phyloP scores from a whole-genome alignment of 2,113 vertebrate genomes.

The Probosciger aterrimus region DNA sequence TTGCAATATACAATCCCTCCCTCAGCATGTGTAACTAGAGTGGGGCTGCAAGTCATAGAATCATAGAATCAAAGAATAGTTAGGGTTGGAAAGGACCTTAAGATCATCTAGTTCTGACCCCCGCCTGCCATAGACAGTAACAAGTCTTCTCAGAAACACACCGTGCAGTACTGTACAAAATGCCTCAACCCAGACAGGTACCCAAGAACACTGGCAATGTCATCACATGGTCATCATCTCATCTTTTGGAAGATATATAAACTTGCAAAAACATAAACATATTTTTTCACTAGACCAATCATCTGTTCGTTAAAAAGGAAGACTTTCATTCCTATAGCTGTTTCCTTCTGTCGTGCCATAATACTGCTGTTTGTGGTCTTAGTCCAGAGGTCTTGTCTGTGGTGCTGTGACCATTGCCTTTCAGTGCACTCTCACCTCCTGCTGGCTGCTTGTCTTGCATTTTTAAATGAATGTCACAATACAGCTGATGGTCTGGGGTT shows the following conservation, averaged over 20 bases:
- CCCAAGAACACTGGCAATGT: background rate
- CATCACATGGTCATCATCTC: fast-evolving
- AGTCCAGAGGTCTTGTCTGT: background rate
- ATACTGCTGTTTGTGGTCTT: background rate
- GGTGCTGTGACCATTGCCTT: background rate
- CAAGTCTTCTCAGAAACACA: fast-evolving
- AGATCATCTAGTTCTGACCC: background rate
- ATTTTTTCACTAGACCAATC: background rate
- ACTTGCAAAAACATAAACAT: background rate
- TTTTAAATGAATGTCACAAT: background rate
- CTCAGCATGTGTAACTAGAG: background rate
- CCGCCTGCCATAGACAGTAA: background rate
- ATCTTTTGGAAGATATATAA: background rate
- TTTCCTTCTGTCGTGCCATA: background rate
- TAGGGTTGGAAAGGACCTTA: background rate
- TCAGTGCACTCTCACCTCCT: background rate
- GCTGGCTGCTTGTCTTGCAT: background rate
- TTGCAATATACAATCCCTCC: background rate
- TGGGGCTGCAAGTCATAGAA: background rate
- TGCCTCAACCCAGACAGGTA: fast-evolving
- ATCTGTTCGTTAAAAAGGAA: background rate
- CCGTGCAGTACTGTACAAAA: fast-evolving
- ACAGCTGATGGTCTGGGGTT: background rate
- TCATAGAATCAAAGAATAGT: background rate
- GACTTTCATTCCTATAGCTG: background rate